phyloP scores from a whole-genome alignment of 2,888 invertebrate species.

The Euplexia lucipara region DNA sequence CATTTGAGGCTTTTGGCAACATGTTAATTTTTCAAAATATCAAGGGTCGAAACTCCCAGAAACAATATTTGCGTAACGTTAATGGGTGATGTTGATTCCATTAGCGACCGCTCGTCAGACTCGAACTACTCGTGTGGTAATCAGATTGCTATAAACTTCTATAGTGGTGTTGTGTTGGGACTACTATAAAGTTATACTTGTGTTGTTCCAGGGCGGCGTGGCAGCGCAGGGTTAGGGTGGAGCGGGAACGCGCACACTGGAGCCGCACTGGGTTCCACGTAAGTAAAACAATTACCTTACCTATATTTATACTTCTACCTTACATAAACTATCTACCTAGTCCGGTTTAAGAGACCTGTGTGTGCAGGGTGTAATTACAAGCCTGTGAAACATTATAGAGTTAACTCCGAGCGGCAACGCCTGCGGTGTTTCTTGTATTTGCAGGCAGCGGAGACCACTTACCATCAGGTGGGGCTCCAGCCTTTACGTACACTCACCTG shows the following conservation, averaged over 20 bases:
- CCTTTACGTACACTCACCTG: too few relatives aligned
- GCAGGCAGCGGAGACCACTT: too few relatives aligned
- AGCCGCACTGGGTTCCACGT: constrained; percentile 84
- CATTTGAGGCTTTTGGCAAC: constrained; percentile 8
- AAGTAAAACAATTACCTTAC: constrained; percentile 66
- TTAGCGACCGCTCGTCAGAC: constrained; percentile 40
- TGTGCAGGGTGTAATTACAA: too few relatives aligned
- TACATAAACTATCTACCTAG: not conserved
- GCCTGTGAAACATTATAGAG: too few relatives aligned
- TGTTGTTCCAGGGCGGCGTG: constrained; percentile 85
- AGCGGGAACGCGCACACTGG: constrained; percentile 85
- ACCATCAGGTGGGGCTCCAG: too few relatives aligned
- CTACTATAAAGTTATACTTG: constrained; percentile 25
- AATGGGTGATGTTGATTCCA: constrained; percentile 46
- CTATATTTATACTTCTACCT: constrained; percentile 20
- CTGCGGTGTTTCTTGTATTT: too few relatives aligned
- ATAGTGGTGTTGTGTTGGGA: constrained; percentile 15
- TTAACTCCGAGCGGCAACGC: too few relatives aligned
- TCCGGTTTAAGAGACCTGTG: not conserved
- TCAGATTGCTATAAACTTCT: constrained; percentile 32
- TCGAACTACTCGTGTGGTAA: constrained; percentile 38
- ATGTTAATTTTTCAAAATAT: constrained; percentile 22
- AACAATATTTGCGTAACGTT: constrained; percentile 36
- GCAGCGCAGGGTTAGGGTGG: constrained; percentile 78
- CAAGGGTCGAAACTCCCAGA: constrained; percentile 24